Percentiles rank a stretch among this genome's conserved stretches.
Conservation (phyloP, 1,140 invertebrate genomes). For the Adoxophyes honmai region DNA sequence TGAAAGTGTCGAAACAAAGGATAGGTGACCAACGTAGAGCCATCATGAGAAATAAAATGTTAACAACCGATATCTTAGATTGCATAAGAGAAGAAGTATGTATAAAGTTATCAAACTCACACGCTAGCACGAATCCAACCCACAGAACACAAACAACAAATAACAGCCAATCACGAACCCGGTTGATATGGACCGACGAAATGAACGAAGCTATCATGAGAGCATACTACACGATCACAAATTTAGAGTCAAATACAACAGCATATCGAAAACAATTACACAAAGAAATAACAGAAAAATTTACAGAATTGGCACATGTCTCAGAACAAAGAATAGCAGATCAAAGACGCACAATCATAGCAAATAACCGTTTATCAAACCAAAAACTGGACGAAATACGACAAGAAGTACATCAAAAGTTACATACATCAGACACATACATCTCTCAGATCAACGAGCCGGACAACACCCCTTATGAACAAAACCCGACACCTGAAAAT, state of each 20-base stretch:
- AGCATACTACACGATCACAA: too few relatives aligned
- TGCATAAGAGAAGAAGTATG: neutral
- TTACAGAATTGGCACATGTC: too few relatives aligned
- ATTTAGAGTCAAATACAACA: too few relatives aligned
- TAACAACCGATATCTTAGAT: slow-evolving; percentile 17
- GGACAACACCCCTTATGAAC: too few relatives aligned
- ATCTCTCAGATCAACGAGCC: too few relatives aligned
- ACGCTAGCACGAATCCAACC: neutral
- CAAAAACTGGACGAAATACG: neutral
- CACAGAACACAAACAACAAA: neutral
- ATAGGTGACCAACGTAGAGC: slow-evolving; percentile 20
- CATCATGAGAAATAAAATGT: slow-evolving; percentile 21
- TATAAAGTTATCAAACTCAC: neutral
- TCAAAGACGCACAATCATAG: too few relatives aligned
- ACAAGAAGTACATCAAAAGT: neutral
- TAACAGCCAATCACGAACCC: too few relatives aligned
- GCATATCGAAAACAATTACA: too few relatives aligned
- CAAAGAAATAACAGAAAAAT: too few relatives aligned
- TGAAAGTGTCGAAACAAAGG: slow-evolving; percentile 18
- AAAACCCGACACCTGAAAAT: neutral
- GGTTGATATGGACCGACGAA: neutral
- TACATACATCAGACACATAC: too few relatives aligned
- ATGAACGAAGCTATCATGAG: too few relatives aligned
- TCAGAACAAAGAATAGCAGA: too few relatives aligned
- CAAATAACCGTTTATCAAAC: neutral